Evolutionary conservation across 1,140 invertebrate species (phyloP).

Genomic region (Andricus grossulariae): DNA sequence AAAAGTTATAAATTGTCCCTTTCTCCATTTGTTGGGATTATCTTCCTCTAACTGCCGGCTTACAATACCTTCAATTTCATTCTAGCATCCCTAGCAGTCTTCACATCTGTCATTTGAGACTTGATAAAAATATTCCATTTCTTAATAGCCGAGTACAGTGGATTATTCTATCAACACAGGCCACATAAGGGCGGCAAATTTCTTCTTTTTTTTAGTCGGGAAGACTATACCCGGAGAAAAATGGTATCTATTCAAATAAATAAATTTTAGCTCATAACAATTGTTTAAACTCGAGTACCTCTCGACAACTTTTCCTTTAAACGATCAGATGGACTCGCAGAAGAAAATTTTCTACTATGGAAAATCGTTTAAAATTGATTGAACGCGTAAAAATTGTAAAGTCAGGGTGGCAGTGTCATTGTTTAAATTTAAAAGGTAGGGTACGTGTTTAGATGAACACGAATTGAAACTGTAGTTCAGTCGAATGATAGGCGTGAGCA

Average conservation of each 20-base stretch:
- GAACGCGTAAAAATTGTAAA: slow-evolving; percentile 15
- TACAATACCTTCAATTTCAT: slow-evolving; percentile 33
- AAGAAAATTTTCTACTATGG: slow-evolving; percentile 24
- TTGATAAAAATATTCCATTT: slow-evolving; percentile 66
- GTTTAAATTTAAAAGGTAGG: slow-evolving; percentile 3
- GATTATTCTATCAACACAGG: slow-evolving; percentile 26
- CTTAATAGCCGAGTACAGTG: slow-evolving; percentile 50
- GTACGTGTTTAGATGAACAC: slow-evolving; percentile 50
- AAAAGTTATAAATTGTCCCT: slow-evolving; percentile 14
- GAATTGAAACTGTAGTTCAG: slow-evolving; percentile 48
- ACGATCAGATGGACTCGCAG: slow-evolving; percentile 17
- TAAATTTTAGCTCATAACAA: neutral
- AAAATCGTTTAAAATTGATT: slow-evolving; percentile 18
- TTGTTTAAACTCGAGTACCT: neutral
- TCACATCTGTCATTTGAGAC: slow-evolving; percentile 62
- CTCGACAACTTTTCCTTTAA: neutral
- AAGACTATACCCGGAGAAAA: neutral
- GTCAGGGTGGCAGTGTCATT: slow-evolving; percentile 7
- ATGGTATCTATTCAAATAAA: neutral
- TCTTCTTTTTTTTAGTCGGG: neutral
- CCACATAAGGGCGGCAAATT: slow-evolving; percentile 20
- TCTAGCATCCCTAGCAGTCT: slow-evolving; percentile 2
- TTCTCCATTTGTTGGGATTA: neutral
- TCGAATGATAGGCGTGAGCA: slow-evolving; percentile 40
- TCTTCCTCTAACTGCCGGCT: neutral